Base-by-base conservation (phyloP, 2,797 vertebrate species). In the Sciurus carolinensis region DNA sequence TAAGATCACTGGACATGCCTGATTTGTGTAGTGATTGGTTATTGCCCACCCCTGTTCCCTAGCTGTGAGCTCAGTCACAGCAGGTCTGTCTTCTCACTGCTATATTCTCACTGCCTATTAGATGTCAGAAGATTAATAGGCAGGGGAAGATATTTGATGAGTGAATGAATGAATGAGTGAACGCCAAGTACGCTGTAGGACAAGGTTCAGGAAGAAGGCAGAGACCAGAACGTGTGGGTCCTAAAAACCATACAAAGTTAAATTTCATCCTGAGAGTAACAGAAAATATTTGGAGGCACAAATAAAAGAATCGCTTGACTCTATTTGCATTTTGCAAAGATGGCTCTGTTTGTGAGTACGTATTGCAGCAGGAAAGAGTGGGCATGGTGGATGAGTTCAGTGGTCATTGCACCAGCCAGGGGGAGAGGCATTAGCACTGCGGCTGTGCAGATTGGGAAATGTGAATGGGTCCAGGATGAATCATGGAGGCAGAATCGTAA, bases 331-430 rank as follows among this genome's bases (percentile, higher is more conserved):
- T 89, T 87, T n/a, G 30, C 66, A 42, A n/a, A n/a, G 42, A 24
- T 39, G 30, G 22, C 57, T 81, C 30, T 18, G 7, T 9, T 72
- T 5, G 13, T 47, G 33, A 90, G 28, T 8, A 18, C 9, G 3
- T 59, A 9, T 7, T 59, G 57, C 24, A 26, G 9, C 54, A 75
- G n/a, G n/a, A 69, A n/a, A 57, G 52, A 4, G 39, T 30, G 17
- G n/a, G 22, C 0, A 0, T 3, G 28, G 39, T 47, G 4, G 18
- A 39, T 0, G 1, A 1, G 2, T 18, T 4, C 18, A 13, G n/a
- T n/a, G n/a, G 9, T n/a, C 42, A 64, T 22, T n/a, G n/a, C 18
- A 20, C 0, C 10, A 47, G n/a, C 24, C 47, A 14, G 11, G 30
- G 52, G 72, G 47, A 89, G n/a, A 77, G 69, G 39, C 24, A 15